Evolutionary conservation across 2,888 invertebrate genomes (phyloP).

Genomic region (Coleophora deauratella): DNA sequence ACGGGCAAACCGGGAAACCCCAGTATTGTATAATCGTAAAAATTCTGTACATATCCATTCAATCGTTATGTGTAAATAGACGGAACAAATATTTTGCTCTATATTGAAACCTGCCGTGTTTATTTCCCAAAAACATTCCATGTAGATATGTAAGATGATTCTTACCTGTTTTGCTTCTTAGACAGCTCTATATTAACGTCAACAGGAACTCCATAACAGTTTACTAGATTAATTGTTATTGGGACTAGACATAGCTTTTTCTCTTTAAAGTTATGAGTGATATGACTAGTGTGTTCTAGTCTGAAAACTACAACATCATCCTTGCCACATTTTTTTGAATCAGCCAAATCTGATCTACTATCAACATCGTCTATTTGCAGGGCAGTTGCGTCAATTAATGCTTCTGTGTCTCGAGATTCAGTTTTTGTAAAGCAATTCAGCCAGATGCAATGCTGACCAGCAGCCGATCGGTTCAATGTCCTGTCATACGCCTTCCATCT

Average conservation of each 20-base stretch:
- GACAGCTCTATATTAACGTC: constrained; percentile 76
- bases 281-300: constrained; percentile 71
- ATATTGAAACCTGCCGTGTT: no score
- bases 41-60: no score
- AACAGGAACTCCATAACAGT: constrained; percentile 75
- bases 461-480: constrained; percentile 67
- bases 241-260: constrained; percentile 79
- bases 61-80: no score
- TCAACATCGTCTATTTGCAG: constrained; percentile 53
- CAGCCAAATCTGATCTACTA: constrained; percentile 28
- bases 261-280: constrained; percentile 77
- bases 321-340: constrained; percentile 38
- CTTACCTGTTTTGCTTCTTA: constrained; percentile 72
- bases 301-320: constrained; percentile 73
- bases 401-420: constrained; percentile 55
- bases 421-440: constrained; percentile 74
- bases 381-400: constrained; percentile 37
- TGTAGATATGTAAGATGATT: background rate
- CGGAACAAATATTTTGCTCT: no score
- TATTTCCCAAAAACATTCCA: no score
- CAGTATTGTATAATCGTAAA: no score
- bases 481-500: constrained; percentile 75
- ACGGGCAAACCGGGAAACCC: no score
- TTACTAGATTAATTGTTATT: constrained; percentile 78
- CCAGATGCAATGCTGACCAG: constrained; percentile 82